Conservation (phyloP, 2,888 invertebrate genomes). For the Catotricha subobsoleta region DNA sequence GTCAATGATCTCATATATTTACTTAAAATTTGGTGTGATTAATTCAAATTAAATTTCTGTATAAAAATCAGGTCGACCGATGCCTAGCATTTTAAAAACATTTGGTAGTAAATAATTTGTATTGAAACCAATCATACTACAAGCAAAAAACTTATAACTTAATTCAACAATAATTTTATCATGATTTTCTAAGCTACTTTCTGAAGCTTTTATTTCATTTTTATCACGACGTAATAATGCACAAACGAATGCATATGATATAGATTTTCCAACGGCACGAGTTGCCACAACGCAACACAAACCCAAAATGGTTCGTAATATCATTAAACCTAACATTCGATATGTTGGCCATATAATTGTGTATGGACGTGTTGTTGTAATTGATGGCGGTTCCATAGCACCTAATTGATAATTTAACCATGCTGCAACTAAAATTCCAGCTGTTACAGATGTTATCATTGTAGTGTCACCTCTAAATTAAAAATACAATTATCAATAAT, state of each 20-base stretch:
- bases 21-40: too few species aligned
- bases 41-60: constrained; percentile 60
- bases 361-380: constrained; percentile 48
- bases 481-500: background rate
- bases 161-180: constrained; percentile 63
- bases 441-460: constrained; percentile 65
- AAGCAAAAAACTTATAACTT: constrained; percentile 66
- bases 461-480: constrained; percentile 68
- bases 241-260: constrained; percentile 51
- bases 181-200: constrained; percentile 45
- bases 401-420: constrained; percentile 74
- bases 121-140: constrained; percentile 61
- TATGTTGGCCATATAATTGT: constrained; percentile 61
- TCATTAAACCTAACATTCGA: constrained; percentile 45
- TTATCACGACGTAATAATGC: constrained; percentile 48
- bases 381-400: constrained; percentile 33
- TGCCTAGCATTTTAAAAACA: constrained; percentile 53
- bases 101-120: constrained; percentile 59
- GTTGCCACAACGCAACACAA: constrained; percentile 54
- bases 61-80: constrained; percentile 68
- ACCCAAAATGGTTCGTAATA: constrained; percentile 57
- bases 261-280: constrained; percentile 45
- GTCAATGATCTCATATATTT: too few species aligned
- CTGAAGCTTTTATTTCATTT: constrained; percentile 43
- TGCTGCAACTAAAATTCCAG: constrained; percentile 59